phyloP scores from a whole-genome alignment of 2,888 invertebrate genomes.

The Cheilosia variabilis region DNA sequence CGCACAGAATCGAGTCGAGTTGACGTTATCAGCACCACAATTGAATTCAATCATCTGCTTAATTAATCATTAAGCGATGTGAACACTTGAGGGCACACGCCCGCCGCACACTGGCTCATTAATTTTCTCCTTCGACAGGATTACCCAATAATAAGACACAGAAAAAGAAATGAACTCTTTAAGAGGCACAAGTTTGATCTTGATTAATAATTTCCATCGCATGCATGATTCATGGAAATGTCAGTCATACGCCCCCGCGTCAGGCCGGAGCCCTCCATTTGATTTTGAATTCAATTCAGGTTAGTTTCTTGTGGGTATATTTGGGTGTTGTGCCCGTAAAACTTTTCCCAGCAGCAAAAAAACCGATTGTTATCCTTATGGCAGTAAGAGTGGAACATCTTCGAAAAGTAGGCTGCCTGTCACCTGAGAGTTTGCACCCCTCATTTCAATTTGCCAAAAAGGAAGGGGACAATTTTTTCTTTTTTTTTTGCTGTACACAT shows the following conservation, averaged over 20 bases:
- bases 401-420: background rate
- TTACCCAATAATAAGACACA: background rate
- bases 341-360: conserved; percentile 1
- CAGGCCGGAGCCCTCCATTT: background rate
- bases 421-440: background rate
- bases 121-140: conserved; percentile 8
- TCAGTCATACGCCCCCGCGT: conserved; percentile 45
- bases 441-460: conserved; percentile 44
- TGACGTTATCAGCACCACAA: conserved; percentile 53
- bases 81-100: conserved; percentile 35
- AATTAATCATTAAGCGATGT: conserved; percentile 54
- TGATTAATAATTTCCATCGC: conserved; percentile 67
- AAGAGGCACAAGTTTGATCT: conserved; percentile 36
- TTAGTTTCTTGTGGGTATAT: background rate
- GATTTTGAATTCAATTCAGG: conserved; percentile 7
- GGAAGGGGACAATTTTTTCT: background rate
- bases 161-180: conserved; percentile 1
- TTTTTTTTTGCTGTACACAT: background rate
- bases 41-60: conserved; percentile 63
- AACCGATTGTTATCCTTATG: background rate
- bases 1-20: background rate
- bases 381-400: conserved; percentile 38
- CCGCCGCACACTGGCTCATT: conserved; percentile 23
- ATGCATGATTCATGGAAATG: conserved; percentile 60
- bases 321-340: background rate